Percentiles rank a stretch among this genome's conserved stretches.
Conservation (phyloP, 1,140 invertebrate species). For the Planococcus citri region DNA sequence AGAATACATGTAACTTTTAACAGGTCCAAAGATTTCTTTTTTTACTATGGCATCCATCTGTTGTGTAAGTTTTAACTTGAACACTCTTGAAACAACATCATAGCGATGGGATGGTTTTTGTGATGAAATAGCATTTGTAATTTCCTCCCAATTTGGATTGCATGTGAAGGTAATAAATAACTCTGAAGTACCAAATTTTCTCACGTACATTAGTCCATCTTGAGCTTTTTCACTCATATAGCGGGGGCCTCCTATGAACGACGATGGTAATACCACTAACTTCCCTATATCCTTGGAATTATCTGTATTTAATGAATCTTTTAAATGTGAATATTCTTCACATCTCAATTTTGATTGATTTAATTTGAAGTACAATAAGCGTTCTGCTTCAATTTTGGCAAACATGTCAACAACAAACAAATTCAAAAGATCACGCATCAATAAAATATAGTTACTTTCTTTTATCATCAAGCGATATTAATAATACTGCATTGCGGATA, state of each 20-base stretch:
- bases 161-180: slow-evolving; percentile 33
- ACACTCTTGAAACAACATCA: slow-evolving; percentile 32
- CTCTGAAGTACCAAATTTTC: slow-evolving; percentile 29
- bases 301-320: slow-evolving; percentile 28
- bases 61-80: slow-evolving; percentile 35
- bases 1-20: slow-evolving; percentile 33
- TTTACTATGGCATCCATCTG: slow-evolving; percentile 33
- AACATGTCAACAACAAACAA: slow-evolving; percentile 35
- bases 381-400: slow-evolving; percentile 38
- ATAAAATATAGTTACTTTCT: slow-evolving; percentile 25
- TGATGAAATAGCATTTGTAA: not conserved
- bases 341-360: slow-evolving; percentile 38
- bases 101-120: slow-evolving; percentile 25
- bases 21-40: slow-evolving; percentile 30
- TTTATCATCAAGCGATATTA: slow-evolving; percentile 27
- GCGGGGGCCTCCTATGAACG: slow-evolving; percentile 34
- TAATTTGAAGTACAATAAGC: slow-evolving; percentile 33
- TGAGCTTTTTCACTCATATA: slow-evolving; percentile 37
- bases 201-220: slow-evolving; percentile 35
- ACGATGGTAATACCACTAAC: slow-evolving; percentile 35
- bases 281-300: slow-evolving; percentile 2
- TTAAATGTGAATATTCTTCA: slow-evolving; percentile 37
- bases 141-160: slow-evolving; percentile 22
- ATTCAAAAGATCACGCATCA: slow-evolving; percentile 28
- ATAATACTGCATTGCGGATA: slow-evolving; percentile 28